Base-by-base conservation (phyloP, 2,888 invertebrate genomes). In the Acronicta aceris region DNA sequence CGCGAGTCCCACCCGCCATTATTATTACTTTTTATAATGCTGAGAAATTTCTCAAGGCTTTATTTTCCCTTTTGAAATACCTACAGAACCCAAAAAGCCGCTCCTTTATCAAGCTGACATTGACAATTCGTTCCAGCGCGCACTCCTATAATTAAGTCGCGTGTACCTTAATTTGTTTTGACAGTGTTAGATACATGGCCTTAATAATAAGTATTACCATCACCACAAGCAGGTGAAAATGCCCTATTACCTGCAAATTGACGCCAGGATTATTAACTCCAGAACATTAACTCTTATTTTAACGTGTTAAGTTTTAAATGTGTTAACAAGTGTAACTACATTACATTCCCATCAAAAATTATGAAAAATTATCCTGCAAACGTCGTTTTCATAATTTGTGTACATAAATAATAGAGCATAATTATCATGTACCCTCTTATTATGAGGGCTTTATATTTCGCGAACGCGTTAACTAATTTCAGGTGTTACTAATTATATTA, bases 111-210 rank as follows among this genome's bases (percentile, higher is more conserved):
- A 38, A 38, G n/a, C 38, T 38, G 38, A 38, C 38, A n/a, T n/a
- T 38, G 38, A 38, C 38, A 17, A 43, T 43, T 43, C 42, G 12
- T 36, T 36, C 36, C 41, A 49, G 59, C 45, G 49, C 36, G 27
- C 52, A 48, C 33, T 38, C 17, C 49, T 50, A 45, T 54, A 48
- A 63, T 77, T 74, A 69, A 59, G 50, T 51, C 40, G 42, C 47
- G 40, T 46, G 41, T 12, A 43, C 48, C 47, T 63, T 68, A 60
- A 65, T 66, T 59, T 61, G 47, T 59, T 67, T 54, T 65, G 63
- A 64, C 71, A 65, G 55, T 57, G 53, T 67, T 67, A 67, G 47
- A 71, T 71, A 41, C 55, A 57, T 56, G 46, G 15, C 6, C 12
- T 55, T 55, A 55, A 16, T 36, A 33, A 36, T 2, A 10, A 8